A percentile compares a stretch with the other conserved stretches of the same genome.
phyloP scores from a whole-genome alignment of 2,113 vertebrate genomes.

The Hemicordylus capensis region DNA sequence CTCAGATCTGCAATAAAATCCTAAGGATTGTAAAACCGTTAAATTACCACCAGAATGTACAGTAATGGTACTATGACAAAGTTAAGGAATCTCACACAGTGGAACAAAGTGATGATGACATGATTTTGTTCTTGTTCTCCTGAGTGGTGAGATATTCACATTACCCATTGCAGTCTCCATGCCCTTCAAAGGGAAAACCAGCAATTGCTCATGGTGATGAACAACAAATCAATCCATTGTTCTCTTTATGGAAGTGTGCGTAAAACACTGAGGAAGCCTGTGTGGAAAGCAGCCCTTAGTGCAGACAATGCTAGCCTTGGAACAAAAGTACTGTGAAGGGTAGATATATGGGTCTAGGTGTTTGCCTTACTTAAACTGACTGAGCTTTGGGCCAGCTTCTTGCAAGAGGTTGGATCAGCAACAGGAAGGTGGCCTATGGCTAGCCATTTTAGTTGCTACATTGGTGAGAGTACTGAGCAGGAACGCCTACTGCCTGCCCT shows the following conservation, averaged over 20 bases:
- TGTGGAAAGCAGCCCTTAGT: neutral
- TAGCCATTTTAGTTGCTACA: too few relatives aligned
- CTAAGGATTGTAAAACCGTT: constrained; percentile 17
- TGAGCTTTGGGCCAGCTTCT: too few relatives aligned
- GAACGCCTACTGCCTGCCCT: too few relatives aligned
- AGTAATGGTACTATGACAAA: neutral
- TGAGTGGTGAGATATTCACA: neutral
- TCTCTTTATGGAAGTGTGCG: neutral
- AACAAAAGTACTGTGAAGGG: too few relatives aligned
- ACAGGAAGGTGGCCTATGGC: too few relatives aligned
- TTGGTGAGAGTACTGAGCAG: too few relatives aligned
- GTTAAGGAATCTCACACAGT: neutral
- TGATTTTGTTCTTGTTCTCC: neutral
- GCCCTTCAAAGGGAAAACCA: neutral
- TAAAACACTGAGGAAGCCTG: neutral
- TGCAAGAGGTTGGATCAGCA: too few relatives aligned
- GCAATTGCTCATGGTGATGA: neutral
- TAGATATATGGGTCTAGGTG: too few relatives aligned
- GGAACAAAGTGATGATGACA: neutral
- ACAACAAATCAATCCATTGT: too few relatives aligned
- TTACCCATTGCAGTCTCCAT: neutral
- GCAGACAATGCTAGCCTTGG: neutral
- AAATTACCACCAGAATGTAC: neutral
- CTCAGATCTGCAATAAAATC: constrained; percentile 18
- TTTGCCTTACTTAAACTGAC: too few relatives aligned